Percentiles rank a stretch among this genome's conserved stretches.
These are phyloP conservation scores for Otus sunia DNA, from an alignment of 2,113 vertebrate species.

Conservation along the genomic window DNA sequence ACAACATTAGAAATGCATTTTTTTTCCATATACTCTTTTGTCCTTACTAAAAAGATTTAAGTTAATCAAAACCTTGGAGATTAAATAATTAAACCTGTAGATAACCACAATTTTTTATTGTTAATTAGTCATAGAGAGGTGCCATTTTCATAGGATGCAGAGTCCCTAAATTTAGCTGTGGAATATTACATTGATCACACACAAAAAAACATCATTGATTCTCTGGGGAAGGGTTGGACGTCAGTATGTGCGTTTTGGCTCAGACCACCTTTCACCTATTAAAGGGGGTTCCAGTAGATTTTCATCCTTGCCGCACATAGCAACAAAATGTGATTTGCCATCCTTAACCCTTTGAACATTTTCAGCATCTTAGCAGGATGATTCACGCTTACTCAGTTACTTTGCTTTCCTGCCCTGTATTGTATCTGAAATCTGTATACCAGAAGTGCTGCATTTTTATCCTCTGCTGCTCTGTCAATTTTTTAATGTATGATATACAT, in stretches of 20 bases:
- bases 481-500: background rate
- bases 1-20: background rate
- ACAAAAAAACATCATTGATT: constrained; percentile 67
- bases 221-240: constrained; percentile 72
- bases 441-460: constrained; percentile 5
- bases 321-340: constrained; percentile 69
- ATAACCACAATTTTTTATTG: constrained; percentile 69
- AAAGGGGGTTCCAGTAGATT: constrained; percentile 67
- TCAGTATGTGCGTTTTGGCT: constrained; percentile 69
- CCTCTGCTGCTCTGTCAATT: background rate
- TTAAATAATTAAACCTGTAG: constrained; percentile 78
- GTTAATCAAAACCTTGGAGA: constrained; percentile 76
- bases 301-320: constrained; percentile 67
- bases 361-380: background rate
- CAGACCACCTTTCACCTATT: constrained; percentile 74
- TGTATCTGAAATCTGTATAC: background rate
- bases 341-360: constrained; percentile 72
- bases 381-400: constrained; percentile 7
- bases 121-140: constrained; percentile 79
- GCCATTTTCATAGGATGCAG: constrained; percentile 75
- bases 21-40: constrained; percentile 1
- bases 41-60: constrained; percentile 66
- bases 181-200: constrained; percentile 79
- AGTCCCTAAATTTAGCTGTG: constrained; percentile 80
- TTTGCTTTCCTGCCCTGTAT: background rate